phyloP scores from a whole-genome alignment of 2,113 vertebrate species.

The Prunella himalayana region DNA sequence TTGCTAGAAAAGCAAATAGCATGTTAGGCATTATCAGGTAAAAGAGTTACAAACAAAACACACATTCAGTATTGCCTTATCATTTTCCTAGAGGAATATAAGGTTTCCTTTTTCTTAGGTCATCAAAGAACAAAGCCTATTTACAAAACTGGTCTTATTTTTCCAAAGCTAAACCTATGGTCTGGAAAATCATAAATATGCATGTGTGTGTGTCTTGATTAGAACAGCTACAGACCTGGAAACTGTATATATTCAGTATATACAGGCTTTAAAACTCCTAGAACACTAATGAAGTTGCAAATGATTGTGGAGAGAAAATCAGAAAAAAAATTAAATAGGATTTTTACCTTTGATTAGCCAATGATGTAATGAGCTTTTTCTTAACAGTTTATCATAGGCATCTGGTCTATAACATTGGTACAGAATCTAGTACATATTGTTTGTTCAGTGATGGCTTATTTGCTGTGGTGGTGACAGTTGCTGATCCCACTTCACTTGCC shows the following conservation, averaged over 20 bases:
- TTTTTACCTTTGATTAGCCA: background rate
- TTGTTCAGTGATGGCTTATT: background rate
- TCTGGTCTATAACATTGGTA: background rate
- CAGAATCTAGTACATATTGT: background rate
- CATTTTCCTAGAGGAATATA: background rate
- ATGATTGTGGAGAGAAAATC: background rate
- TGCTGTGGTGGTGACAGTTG: background rate
- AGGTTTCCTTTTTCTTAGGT: background rate
- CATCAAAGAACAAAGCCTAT: background rate
- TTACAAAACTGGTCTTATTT: background rate
- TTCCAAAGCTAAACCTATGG: background rate
- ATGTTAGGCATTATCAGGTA: background rate
- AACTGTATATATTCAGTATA: background rate
- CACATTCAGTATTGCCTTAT: background rate
- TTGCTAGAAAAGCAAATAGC: background rate
- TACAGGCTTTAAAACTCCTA: background rate
- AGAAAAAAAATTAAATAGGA: background rate
- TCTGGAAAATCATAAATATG: background rate
- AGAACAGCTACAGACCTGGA: background rate
- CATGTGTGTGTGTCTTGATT: background rate
- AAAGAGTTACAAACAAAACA: background rate
- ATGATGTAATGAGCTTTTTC: background rate
- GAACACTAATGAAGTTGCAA: background rate
- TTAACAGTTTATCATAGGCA: background rate
- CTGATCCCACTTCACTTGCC: background rate